Conservation (phyloP, 1,140 invertebrate genomes). For the Mesaphorura yosii region DNA sequence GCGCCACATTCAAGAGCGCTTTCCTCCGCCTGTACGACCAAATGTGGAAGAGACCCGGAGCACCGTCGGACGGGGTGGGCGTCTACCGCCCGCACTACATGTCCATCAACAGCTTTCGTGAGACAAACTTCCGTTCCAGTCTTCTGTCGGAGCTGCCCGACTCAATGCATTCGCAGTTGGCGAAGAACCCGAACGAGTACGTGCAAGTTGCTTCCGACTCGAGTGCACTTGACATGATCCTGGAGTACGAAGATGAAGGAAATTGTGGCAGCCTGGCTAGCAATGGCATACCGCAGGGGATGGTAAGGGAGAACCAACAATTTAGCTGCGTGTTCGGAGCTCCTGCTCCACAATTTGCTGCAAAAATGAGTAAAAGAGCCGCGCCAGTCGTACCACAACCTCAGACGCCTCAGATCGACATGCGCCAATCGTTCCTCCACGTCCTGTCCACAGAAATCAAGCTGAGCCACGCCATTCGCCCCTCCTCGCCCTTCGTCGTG, state of each 20-base stretch:
- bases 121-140: neutral
- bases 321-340: no score
- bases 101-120: constrained; percentile 6
- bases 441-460: constrained; percentile 13
- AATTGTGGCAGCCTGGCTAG: no score
- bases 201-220: neutral
- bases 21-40: constrained; percentile 11
- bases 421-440: constrained; percentile 17
- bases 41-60: constrained; percentile 6
- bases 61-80: neutral
- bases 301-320: no score
- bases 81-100: neutral
- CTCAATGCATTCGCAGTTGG: constrained; percentile 7
- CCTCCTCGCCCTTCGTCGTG: constrained; percentile 1
- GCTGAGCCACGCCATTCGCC: constrained; percentile 4
- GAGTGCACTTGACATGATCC: neutral
- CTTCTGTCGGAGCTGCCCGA: constrained; percentile 12
- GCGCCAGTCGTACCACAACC: neutral
- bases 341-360: neutral
- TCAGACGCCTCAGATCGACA: neutral
- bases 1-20: neutral
- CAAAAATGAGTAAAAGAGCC: neutral
- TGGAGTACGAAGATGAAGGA: neutral
- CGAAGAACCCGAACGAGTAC: constrained; percentile 6
- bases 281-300: no score